phyloP scores from a whole-genome alignment of 2,113 vertebrate species.

The Orcinus orca region DNA sequence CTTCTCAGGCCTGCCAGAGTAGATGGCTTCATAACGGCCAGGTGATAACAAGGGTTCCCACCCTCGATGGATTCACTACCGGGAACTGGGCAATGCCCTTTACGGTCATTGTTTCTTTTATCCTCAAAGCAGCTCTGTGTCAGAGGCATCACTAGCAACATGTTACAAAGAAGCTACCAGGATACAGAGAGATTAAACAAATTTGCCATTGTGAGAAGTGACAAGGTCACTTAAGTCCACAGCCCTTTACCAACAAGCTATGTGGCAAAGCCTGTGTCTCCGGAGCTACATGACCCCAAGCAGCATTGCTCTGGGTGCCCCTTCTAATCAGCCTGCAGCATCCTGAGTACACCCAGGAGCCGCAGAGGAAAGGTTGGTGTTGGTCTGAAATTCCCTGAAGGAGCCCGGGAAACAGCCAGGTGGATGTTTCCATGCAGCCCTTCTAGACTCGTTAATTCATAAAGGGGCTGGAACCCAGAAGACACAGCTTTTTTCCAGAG shows the following conservation, averaged over 20 bases:
- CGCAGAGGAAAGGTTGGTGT: too few relatives aligned
- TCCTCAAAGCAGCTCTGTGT: neutral
- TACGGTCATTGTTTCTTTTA: neutral
- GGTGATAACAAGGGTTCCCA: too few relatives aligned
- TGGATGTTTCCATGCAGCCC: neutral
- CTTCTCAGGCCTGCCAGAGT: neutral
- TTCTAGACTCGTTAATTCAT: neutral
- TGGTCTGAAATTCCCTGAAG: neutral
- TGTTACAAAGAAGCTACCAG: neutral
- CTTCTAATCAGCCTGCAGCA: neutral
- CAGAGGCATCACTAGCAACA: neutral
- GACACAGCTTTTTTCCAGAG: neutral
- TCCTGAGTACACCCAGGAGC: neutral
- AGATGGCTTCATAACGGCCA: neutral
- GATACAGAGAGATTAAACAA: neutral
- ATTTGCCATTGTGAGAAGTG: neutral
- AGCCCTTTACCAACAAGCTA: neutral
- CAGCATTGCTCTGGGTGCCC: neutral
- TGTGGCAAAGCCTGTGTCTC: neutral
- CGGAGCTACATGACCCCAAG: neutral
- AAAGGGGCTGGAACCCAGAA: neutral
- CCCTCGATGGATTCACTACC: neutral
- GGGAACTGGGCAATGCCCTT: rapidly evolving
- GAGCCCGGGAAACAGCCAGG: neutral
- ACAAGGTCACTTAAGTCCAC: neutral